Evolutionary conservation across 2,113 vertebrate genomes (phyloP), one percentile per base, ranked within the genome.

Genomic region (Tiliqua scincoides): DNA sequence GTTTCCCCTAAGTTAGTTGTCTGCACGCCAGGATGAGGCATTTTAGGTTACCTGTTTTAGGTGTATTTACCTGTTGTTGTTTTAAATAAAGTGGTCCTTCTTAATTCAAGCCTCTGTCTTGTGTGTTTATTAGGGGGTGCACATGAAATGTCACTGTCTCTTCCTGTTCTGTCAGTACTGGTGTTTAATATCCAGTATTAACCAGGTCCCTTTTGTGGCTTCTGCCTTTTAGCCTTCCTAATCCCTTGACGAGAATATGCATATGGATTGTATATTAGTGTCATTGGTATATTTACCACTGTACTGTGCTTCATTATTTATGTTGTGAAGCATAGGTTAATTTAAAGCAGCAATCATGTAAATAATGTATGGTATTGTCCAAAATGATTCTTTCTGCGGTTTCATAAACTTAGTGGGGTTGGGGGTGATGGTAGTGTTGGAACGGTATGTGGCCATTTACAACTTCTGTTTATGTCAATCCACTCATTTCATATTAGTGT

Each of bases 371-470:
- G 70, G 12, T 17, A 84, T 88, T 87, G 35, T 71, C 43, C 71
- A 30, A 90, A 85, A 82, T 85, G 43, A 57, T 90, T 79, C 87
- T 87, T 91, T 75, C 21, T 80, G 43, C 91, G 27, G 57, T 61
- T 89, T 63, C 21, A 43, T 80, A 80, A 65, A 12, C 18, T 65
- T 75, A 52, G 76, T 85, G 89, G 89, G 70, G 40, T 92, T 83
- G 84, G 93, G 87, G 81, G 54, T 5, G 54, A 57, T 91, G 71
- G 85, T 92, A 92, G 3, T 87, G 78, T 7, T 72, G 23, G 32
- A 62, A 0, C 2, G 14, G 8, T 40, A 61, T 71, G 35, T 59
- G 74, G 88, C 90, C 25, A 63, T 48, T 75, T 74, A 65, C 17
- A 57, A 9, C 37, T 74, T 81, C 9, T 40, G 0, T 65, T 54